Evolutionary conservation across 2,888 invertebrate species (phyloP).

Genomic region (Gymnosoma rotundatum): DNA sequence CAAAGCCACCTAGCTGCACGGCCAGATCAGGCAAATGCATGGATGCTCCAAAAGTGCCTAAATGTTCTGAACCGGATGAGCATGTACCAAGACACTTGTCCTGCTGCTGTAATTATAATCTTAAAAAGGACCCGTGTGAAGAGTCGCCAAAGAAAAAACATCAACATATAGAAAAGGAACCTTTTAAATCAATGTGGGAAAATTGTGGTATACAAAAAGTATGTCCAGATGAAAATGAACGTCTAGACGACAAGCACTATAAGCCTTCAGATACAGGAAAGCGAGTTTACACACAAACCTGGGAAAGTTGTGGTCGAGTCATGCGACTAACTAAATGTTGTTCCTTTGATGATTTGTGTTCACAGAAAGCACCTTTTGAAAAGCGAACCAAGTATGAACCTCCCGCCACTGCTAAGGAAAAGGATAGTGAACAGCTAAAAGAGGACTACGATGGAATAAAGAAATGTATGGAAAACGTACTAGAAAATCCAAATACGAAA

Average conservation of each 20-base stretch:
- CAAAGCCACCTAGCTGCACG: neutral
- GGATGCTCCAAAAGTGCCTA: neutral
- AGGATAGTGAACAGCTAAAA: conserved; percentile 37
- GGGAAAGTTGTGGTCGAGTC: conserved; percentile 7
- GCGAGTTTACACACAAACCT: conserved; percentile 38
- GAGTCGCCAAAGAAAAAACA: neutral
- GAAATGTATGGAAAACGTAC: neutral
- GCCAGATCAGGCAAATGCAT: neutral
- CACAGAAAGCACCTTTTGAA: neutral
- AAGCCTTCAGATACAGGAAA: conserved; percentile 7
- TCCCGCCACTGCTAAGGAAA: conserved; percentile 28
- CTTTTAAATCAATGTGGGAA: conserved; percentile 53
- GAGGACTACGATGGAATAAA: conserved; percentile 16
- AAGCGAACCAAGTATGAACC: neutral
- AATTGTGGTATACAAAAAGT: neutral
- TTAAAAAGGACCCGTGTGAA: neutral
- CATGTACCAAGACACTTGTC: neutral
- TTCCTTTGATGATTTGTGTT: conserved; percentile 8
- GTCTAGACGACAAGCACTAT: conserved; percentile 39
- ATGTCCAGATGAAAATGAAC: conserved; percentile 7
- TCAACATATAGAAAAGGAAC: neutral
- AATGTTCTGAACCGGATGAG: conserved; percentile 21
- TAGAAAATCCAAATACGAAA: conserved; percentile 3
- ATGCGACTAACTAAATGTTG: conserved; percentile 30
- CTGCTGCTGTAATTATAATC: conserved; percentile 14